phyloP scores from a whole-genome alignment of 2,888 invertebrate species.

The Meiosimyza decipiens region DNA sequence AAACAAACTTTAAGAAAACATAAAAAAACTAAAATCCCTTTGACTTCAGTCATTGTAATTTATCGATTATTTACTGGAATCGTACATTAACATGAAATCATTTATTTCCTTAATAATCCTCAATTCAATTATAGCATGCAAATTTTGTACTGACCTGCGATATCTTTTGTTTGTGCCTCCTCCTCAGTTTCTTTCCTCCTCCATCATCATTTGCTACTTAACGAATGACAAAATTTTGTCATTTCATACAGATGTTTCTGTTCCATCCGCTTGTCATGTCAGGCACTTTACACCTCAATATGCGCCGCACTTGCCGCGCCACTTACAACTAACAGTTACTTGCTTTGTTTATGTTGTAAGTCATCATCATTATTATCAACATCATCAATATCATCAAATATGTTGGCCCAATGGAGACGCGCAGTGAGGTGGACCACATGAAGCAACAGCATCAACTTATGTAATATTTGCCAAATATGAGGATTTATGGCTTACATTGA shows the following conservation, averaged over 20 bases:
- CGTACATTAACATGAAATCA: neutral
- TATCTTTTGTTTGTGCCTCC: neutral
- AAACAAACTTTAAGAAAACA: neutral
- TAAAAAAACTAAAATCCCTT: no score
- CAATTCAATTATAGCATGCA: conserved; percentile 24
- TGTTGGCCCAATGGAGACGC: no score
- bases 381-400: no score
- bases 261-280: neutral
- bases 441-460: conserved; percentile 2
- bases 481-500: conserved; percentile 26
- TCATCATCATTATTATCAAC: neutral
- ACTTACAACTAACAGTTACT: no score
- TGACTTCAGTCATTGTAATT: no score
- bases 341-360: conserved; percentile 1
- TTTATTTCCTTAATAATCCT: conserved; percentile 14
- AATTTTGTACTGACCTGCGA: neutral
- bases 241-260: neutral
- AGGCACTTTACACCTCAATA: neutral
- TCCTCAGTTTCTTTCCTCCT: neutral
- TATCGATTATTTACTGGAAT: no score
- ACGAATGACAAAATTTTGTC: conserved; percentile 17
- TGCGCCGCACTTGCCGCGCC: neutral
- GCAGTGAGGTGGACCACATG: no score
- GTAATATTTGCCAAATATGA: conserved; percentile 28
- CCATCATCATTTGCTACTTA: neutral